phyloP scores from a whole-genome alignment of 2,113 vertebrate species.

The Limnothrissa miodon region DNA sequence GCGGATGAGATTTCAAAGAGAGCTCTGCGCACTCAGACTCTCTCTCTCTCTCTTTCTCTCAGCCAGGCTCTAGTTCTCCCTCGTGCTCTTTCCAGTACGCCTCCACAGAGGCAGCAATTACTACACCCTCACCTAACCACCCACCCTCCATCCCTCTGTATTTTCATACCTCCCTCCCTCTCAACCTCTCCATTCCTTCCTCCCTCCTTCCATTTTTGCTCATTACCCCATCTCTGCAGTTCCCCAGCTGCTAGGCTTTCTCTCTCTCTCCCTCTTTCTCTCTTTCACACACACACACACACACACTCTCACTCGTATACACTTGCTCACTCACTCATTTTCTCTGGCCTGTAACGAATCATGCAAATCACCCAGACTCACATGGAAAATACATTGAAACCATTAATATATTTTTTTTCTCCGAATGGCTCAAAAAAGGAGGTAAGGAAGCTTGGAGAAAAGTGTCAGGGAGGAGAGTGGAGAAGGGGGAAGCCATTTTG shows the following conservation, averaged over 20 bases:
- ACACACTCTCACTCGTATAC: slow-evolving; percentile 9
- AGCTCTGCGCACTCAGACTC: not conserved
- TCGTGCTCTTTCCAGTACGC: not conserved
- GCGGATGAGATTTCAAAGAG: slow-evolving; percentile 33
- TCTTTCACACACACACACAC: not conserved
- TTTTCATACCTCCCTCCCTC: not conserved
- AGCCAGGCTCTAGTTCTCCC: not conserved
- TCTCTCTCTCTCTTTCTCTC: not conserved
- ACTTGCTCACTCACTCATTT: slow-evolving; percentile 1
- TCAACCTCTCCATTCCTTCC: not conserved
- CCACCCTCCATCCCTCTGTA: not conserved
- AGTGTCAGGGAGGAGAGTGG: not conserved
- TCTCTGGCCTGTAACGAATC: slow-evolving; percentile 25
- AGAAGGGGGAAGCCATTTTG: not conserved
- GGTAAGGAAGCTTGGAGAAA: slow-evolving; percentile 16
- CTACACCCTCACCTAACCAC: slow-evolving; percentile 26
- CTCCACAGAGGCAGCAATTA: slow-evolving; percentile 33
- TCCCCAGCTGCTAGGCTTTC: not conserved
- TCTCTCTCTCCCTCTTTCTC: slow-evolving; percentile 13
- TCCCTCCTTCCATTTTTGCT: not conserved
- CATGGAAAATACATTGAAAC: slow-evolving; percentile 34
- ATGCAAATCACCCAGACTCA: slow-evolving; percentile 45
- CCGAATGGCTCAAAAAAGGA: slow-evolving; percentile 29
- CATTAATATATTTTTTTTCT: slow-evolving; percentile 40
- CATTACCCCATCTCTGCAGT: slow-evolving; percentile 37